Base-by-base conservation (phyloP, 2,888 invertebrate genomes). In the Eupelmus urozonus region DNA sequence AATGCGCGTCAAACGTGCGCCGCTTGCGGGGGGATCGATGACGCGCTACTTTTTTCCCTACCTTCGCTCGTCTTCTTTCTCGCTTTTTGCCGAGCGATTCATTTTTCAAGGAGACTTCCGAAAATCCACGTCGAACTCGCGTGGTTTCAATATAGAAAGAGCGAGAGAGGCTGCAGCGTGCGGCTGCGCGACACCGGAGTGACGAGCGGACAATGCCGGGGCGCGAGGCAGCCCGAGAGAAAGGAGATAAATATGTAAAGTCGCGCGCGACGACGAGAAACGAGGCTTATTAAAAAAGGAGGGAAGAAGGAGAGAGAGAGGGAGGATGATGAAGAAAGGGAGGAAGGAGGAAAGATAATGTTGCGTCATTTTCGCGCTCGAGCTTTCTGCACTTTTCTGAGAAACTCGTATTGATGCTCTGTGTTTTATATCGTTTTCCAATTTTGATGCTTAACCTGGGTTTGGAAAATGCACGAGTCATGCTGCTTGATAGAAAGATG, bases 231-330 rank as follows among this genome's bases (percentile, higher is more conserved):
- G 80, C 80, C 81, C n/a, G 60, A 27, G 42, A n/a, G n/a, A n/a
- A n/a, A n/a, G n/a, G 66, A 66, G 75, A 87, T 87, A 87, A 86
- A 87, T 87, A 86, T 85, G 85, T 85, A 85, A 86, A 85, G 84
- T 85, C 82, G 81, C 59, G 59, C 11, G 60, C 16, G 42, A n/a
- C n/a, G n/a, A 63, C 71, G 42, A 27, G 59, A 40, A 11, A 60
- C 67, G 77, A 53, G 78, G 70, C 62, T 79, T 79, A 82, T 81
- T 78, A 80, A 60, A 57, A 40, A 73, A 55, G 29, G 27, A 18
- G 42, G 34, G 40, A n/a, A 49, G n/a, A 45, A 16, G 40, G 40
- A 34, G 65, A 11, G 29, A 65, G 23, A 63, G 62, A 65, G 18
- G 49, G 53, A 42, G 40, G 69, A 34, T 27, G 13, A 45, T 13